These are phyloP conservation scores for Rhadinocentrus ornatus DNA, from an alignment of 2,797 vertebrate species.

Conservation along the genomic window DNA sequence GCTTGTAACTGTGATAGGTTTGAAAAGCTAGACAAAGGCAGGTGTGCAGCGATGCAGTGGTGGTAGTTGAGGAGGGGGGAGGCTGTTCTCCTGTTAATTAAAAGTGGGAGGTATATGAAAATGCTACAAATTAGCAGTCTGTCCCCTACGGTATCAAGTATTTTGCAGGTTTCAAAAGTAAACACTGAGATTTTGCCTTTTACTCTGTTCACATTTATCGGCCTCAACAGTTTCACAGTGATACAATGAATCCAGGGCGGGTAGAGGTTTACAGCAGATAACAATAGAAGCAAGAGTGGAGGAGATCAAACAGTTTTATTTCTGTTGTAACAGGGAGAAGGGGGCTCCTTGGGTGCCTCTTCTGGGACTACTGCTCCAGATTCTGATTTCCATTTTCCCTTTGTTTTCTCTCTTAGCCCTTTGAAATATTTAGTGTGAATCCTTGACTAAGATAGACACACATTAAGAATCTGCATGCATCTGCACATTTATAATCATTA, in stretches of 20 bases:
- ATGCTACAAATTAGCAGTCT: constrained; percentile 65
- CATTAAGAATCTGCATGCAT: constrained; percentile 25
- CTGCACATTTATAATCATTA: constrained; percentile 37
- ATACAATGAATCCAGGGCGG: constrained; percentile 29
- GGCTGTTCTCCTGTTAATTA: constrained; percentile 62
- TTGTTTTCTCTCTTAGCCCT: constrained; percentile 77
- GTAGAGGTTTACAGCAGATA: constrained; percentile 58
- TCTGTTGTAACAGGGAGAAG: constrained; percentile 74
- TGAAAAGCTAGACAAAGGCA: constrained; percentile 29
- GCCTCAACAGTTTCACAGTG: constrained; percentile 36
- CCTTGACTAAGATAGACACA: constrained; percentile 56
- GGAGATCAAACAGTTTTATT: constrained; percentile 80
- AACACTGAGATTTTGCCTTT: constrained; percentile 67
- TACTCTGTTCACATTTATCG: constrained; percentile 51
- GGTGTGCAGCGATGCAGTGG: constrained; percentile 26
- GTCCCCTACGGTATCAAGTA: constrained; percentile 59
- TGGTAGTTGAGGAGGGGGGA: constrained; percentile 8
- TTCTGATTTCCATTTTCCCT: constrained; percentile 77
- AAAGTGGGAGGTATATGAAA: constrained; percentile 75
- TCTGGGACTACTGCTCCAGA: constrained; percentile 78
- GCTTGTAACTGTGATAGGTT: constrained; percentile 25
- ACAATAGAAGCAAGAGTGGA: constrained; percentile 67
- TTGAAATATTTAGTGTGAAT: constrained; percentile 78
- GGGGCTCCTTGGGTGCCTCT: constrained; percentile 65
- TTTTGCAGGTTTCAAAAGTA: constrained; percentile 72